These are phyloP conservation scores for Hydroisotoma schaefferi DNA, from an alignment of 2,888 invertebrate species.

Conservation along the genomic window DNA sequence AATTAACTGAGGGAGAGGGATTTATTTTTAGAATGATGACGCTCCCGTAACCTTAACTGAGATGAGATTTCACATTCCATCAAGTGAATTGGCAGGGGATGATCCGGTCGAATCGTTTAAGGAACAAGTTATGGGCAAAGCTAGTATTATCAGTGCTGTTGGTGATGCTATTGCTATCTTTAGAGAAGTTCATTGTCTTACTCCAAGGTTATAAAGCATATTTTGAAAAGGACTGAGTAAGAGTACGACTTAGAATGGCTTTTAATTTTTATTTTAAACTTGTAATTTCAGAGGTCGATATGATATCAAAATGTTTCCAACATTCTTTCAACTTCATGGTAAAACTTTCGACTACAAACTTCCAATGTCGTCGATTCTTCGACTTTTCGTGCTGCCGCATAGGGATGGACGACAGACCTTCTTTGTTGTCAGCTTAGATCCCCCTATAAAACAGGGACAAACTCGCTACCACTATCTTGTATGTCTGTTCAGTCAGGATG, in stretches of 20 bases:
- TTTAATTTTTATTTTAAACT: slow-evolving; percentile 58
- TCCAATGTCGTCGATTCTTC: slow-evolving; percentile 91
- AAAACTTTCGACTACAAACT: slow-evolving; percentile 99
- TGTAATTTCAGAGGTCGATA: slow-evolving; percentile 74
- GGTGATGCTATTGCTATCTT: slow-evolving; percentile 98
- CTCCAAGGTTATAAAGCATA: slow-evolving; percentile 71
- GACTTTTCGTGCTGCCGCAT: slow-evolving; percentile 91
- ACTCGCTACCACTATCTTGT: slow-evolving; percentile 96
- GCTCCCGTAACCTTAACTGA: slow-evolving; percentile 95
- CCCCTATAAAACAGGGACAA: slow-evolving; percentile 99
- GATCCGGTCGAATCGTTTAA: slow-evolving; percentile 97
- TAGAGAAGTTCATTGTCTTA: slow-evolving; percentile 93
- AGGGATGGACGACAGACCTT: slow-evolving; percentile 98
- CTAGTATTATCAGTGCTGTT: slow-evolving; percentile 94
- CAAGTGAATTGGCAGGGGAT: slow-evolving; percentile 78
- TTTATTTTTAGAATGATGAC: slow-evolving; percentile 78
- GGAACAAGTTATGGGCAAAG: slow-evolving; percentile 92
- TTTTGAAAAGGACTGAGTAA: not conserved
- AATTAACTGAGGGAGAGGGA: no score
- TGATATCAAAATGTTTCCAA: slow-evolving; percentile 89
- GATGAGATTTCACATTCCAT: slow-evolving; percentile 96
- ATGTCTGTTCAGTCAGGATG: slow-evolving; percentile 88
- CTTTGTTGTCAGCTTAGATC: slow-evolving; percentile 95
- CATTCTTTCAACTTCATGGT: slow-evolving; percentile 88
- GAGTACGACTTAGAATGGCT: not conserved